A percentile compares a stretch with the other conserved stretches of the same genome.
phyloP scores from a whole-genome alignment of 1,140 invertebrate species.

The Drosophila setifemur region DNA sequence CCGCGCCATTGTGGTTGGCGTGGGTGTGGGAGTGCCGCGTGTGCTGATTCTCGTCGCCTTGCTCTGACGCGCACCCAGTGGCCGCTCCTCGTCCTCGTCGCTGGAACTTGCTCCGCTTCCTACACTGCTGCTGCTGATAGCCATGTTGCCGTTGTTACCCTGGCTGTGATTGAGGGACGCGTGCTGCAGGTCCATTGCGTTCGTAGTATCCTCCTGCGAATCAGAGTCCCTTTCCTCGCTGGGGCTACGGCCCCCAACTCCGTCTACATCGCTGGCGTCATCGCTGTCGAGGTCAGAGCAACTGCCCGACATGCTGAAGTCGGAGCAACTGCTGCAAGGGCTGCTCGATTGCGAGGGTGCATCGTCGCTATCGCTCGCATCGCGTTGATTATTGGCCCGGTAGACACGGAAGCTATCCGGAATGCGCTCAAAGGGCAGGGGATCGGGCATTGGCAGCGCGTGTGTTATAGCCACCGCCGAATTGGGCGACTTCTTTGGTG shows the following conservation, averaged over 20 bases:
- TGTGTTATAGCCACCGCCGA: conserved; percentile 29
- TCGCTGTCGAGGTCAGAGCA: conserved; percentile 79
- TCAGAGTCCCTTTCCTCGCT: conserved; percentile 63
- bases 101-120: conserved; percentile 60
- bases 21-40: conserved; percentile 62
- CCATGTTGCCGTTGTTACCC: conserved; percentile 65
- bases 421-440: conserved; percentile 68
- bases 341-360: conserved; percentile 73
- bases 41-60: conserved; percentile 41
- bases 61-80: conserved; percentile 3
- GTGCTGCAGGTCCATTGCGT: conserved; percentile 64
- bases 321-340: conserved; percentile 81
- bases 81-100: conserved; percentile 34
- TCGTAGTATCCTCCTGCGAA: conserved; percentile 62
- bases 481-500: conserved; percentile 80
- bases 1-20: conserved; percentile 18
- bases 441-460: conserved; percentile 31
- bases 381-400: conserved; percentile 71
- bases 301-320: conserved; percentile 74
- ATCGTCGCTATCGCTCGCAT: conserved; percentile 78
- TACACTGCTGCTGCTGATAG: conserved; percentile 58
- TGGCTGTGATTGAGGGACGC: conserved; percentile 41
- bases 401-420: conserved; percentile 82
- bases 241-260: conserved; percentile 40
- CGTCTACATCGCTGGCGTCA: conserved; percentile 69